Percentiles rank a stretch among this genome's conserved stretches.
These are phyloP conservation scores for Diacarnus erythraeanus DNA, from an alignment of 37 sponge, comb jelly and placozoan genomes.

Conservation along the genomic window DNA sequence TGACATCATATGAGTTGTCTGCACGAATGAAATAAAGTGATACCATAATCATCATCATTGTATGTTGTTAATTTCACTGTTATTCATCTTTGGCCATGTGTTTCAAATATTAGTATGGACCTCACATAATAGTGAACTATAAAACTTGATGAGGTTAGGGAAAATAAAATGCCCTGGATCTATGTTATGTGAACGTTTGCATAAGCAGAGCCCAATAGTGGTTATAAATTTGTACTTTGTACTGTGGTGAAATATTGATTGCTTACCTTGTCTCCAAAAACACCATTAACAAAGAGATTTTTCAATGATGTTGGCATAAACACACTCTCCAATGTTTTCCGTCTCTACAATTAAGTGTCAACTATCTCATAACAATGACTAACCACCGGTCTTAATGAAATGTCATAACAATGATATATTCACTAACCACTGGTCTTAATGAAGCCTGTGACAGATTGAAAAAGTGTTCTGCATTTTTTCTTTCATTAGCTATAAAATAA, in stretches of 20 bases:
- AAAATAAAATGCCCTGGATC: no score
- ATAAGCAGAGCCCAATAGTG: no score
- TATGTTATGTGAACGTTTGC: no score
- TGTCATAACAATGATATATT: not conserved
- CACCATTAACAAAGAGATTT: constrained; percentile 56
- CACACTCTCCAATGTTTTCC: constrained; percentile 17
- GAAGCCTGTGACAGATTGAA: constrained; percentile 47
- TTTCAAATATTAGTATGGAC: no score
- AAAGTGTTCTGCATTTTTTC: constrained; percentile 47
- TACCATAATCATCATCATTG: no score
- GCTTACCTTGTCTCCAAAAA: constrained; percentile 59
- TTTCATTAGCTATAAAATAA: constrained; percentile 47
- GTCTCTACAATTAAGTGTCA: not conserved
- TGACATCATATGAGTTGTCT: constrained; percentile 46
- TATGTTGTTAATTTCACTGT: no score
- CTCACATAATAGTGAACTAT: no score
- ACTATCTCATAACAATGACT: constrained; percentile 5
- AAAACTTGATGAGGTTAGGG: no score
- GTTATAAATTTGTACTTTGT: not conserved
- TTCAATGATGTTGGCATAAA: constrained; percentile 58
- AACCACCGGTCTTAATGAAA: constrained; percentile 50
- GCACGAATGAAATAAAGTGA: no score
- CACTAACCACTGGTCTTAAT: constrained; percentile 54
- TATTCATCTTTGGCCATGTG: no score
- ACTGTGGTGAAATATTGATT: not conserved